These are phyloP conservation scores for Lithophane leautieri DNA, from an alignment of 2,888 invertebrate species.

Conservation along the genomic window DNA sequence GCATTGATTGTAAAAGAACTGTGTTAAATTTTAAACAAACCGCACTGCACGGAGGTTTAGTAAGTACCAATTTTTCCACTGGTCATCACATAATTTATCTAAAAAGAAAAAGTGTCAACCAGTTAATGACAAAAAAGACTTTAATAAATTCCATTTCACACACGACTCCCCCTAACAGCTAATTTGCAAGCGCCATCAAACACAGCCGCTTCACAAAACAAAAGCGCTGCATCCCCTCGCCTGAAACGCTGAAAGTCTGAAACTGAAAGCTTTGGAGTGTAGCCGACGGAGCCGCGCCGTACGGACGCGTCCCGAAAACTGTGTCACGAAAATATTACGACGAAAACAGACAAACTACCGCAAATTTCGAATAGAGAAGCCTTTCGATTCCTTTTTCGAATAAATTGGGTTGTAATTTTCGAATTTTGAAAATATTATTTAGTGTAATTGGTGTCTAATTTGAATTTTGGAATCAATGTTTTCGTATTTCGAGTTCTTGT, in stretches of 20 bases:
- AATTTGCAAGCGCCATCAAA: constrained; percentile 46
- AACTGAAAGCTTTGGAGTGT: constrained; percentile 74
- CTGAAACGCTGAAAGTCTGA: constrained; percentile 56
- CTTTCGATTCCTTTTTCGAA: constrained; percentile 13
- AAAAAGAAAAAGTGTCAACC: neutral
- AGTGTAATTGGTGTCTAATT: constrained; percentile 18
- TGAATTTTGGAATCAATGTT: constrained; percentile 17
- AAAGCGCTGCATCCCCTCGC: constrained; percentile 52
- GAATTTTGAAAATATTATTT: constrained; percentile 13
- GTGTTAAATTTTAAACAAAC: neutral
- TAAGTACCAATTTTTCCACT: neutral
- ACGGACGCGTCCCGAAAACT: constrained; percentile 68
- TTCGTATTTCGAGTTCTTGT: constrained; percentile 33
- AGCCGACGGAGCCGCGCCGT: constrained; percentile 67
- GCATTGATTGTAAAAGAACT: neutral
- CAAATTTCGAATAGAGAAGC: constrained; percentile 35
- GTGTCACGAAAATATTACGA: constrained; percentile 42
- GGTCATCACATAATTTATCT: too few species aligned
- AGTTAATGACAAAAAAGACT: constrained; percentile 13
- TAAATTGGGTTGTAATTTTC: neutral
- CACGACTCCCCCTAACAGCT: constrained; percentile 13
- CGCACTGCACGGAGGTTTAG: too few species aligned
- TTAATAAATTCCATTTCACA: constrained; percentile 17
- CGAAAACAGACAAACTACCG: constrained; percentile 46
- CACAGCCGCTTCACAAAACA: constrained; percentile 53